Evolutionary conservation across 1,140 invertebrate species (phyloP).

Genomic region (Reticulitermes speratus): DNA sequence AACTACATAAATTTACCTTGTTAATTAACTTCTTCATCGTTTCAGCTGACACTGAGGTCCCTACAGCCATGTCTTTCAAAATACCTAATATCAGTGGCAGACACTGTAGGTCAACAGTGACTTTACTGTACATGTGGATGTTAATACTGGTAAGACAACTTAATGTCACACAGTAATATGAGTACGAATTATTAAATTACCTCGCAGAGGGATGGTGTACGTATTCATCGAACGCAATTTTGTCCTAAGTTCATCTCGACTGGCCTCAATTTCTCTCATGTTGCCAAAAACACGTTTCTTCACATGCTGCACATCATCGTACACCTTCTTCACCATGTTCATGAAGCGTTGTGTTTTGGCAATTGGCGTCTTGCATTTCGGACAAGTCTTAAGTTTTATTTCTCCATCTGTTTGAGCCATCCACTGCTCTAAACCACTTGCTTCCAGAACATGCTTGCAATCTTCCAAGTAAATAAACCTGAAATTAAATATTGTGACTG

Average conservation of each 20-base stretch:
- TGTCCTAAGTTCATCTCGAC: slow-evolving; percentile 1
- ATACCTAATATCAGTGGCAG: too few relatives aligned
- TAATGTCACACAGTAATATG: too few relatives aligned
- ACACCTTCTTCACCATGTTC: slow-evolving; percentile 54
- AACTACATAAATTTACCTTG: too few relatives aligned
- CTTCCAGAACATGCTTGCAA: slow-evolving; percentile 63
- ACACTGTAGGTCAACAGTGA: too few relatives aligned
- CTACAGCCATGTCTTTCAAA: too few relatives aligned
- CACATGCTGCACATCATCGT: slow-evolving; percentile 56
- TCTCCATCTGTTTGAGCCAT: slow-evolving; percentile 47
- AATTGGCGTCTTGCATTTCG: slow-evolving; percentile 63
- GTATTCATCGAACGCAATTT: neutral
- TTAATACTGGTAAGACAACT: too few relatives aligned
- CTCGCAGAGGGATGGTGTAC: neutral
- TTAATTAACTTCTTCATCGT: too few relatives aligned
- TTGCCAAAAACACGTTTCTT: slow-evolving; percentile 53
- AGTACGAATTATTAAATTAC: neutral
- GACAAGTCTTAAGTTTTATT: slow-evolving; percentile 61
- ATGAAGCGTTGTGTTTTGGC: slow-evolving; percentile 59
- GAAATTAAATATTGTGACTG: slow-evolving; percentile 29
- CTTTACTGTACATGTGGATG: too few relatives aligned
- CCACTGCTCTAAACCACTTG: slow-evolving; percentile 56
- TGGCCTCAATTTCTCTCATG: neutral
- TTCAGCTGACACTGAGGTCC: too few relatives aligned
- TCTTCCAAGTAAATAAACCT: slow-evolving; percentile 63